Conservation (phyloP, 2,888 invertebrate species). For the Marasmarcha lunaedactyla region DNA sequence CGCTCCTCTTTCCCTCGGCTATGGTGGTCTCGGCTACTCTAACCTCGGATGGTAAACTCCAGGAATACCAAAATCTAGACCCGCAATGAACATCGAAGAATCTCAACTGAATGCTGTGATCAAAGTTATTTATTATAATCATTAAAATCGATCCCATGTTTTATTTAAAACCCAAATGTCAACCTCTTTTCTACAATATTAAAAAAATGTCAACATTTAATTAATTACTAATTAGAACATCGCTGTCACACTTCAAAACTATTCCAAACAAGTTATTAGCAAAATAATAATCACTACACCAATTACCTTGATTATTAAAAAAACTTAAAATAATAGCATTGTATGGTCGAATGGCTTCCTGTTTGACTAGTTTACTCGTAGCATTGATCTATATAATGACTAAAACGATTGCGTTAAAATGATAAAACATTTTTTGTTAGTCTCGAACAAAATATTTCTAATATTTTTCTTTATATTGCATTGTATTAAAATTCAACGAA, state of each 20-base stretch:
- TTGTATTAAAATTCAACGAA: too few relatives aligned
- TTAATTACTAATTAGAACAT: neutral
- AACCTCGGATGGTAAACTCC: neutral
- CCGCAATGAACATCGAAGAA: too few relatives aligned
- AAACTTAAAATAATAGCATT: too few relatives aligned
- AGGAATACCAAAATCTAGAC: neutral
- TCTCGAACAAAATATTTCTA: too few relatives aligned
- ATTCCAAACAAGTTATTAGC: too few relatives aligned
- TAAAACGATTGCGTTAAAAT: too few relatives aligned
- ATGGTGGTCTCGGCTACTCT: slow-evolving; percentile 4
- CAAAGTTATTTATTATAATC: slow-evolving; percentile 1
- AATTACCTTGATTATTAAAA: neutral
- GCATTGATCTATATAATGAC: too few relatives aligned
- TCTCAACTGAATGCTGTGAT: slow-evolving; percentile 1
- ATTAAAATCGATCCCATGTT: neutral
- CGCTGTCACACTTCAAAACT: neutral
- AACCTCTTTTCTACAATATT: neutral
- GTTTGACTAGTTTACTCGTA: neutral
- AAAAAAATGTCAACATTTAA: neutral
- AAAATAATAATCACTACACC: neutral
- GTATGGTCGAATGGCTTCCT: neutral
- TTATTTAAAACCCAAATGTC: neutral
- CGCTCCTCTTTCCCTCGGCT: slow-evolving; percentile 1
- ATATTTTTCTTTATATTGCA: too few relatives aligned
- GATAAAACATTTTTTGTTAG: too few relatives aligned